Evolutionary conservation across 2,888 invertebrate species (phyloP).

Genomic region (Rhagonycha lutea): DNA sequence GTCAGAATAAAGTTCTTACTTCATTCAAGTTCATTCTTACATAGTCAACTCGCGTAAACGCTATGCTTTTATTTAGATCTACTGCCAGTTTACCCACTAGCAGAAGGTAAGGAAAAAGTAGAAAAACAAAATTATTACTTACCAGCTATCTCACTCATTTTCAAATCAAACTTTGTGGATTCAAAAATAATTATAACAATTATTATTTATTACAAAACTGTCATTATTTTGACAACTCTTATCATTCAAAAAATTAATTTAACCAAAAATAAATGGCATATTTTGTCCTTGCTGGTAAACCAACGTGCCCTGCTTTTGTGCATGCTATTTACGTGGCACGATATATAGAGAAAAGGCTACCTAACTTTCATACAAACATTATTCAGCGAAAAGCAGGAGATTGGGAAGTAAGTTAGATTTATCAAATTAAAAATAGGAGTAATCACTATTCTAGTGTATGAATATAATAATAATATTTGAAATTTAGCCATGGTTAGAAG

Average conservation of each 20-base stretch:
- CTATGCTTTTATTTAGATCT: too few species aligned
- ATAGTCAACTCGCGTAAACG: too few species aligned
- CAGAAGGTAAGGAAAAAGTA: too few species aligned
- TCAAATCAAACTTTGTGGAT: not conserved
- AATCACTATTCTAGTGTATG: not conserved
- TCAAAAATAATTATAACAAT: not conserved
- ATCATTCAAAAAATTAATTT: not conserved
- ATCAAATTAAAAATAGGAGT: not conserved
- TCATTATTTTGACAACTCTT: not conserved
- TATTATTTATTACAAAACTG: not conserved
- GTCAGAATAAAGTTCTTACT: too few species aligned
- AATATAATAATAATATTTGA: conserved; percentile 22
- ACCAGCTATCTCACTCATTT: too few species aligned
- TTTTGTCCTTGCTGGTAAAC: conserved; percentile 62
- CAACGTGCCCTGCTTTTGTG: conserved; percentile 58
- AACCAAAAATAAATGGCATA: conserved; percentile 47
- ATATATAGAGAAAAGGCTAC: conserved; percentile 59
- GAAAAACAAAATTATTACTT: too few species aligned
- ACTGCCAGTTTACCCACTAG: too few species aligned
- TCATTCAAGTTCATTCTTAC: too few species aligned
- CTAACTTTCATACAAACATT: conserved; percentile 59
- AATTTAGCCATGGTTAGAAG: conserved; percentile 55
- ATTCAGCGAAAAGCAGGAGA: conserved; percentile 57
- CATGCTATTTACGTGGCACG: conserved; percentile 61
- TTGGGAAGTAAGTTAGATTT: conserved; percentile 56